phyloP scores from a whole-genome alignment of 2,797 vertebrate species.

The Chiloscyllium punctatum region DNA sequence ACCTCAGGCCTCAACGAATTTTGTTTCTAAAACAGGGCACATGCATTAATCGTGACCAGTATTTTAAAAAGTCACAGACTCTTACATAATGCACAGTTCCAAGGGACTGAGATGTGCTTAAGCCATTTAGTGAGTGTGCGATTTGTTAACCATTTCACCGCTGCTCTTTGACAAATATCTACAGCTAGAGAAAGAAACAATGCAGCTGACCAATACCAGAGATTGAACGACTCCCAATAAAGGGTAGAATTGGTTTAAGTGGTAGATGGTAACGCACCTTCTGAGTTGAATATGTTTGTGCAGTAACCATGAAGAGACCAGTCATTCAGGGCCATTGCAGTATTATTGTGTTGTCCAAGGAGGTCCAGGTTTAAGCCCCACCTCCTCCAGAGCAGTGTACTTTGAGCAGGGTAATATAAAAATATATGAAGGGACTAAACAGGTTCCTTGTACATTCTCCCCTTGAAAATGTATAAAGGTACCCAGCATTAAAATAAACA shows the following conservation, averaged over 20 bases:
- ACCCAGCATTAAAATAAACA: neutral
- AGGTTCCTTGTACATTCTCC: too few relatives aligned
- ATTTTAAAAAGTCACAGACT: constrained; percentile 2
- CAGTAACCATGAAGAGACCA: neutral
- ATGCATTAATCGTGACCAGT: constrained; percentile 18
- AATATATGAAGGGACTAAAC: too few relatives aligned
- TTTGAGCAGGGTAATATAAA: too few relatives aligned
- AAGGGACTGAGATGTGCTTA: neutral
- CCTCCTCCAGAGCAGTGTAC: too few relatives aligned
- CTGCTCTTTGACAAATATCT: neutral
- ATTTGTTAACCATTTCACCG: neutral
- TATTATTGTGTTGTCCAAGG: too few relatives aligned
- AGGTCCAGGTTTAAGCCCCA: too few relatives aligned
- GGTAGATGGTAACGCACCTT: neutral
- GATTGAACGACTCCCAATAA: neutral
- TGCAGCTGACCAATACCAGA: neutral
- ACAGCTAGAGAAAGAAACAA: neutral
- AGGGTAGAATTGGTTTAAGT: neutral
- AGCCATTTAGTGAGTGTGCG: neutral
- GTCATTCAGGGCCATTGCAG: too few relatives aligned
- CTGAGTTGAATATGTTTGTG: neutral
- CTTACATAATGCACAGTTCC: neutral
- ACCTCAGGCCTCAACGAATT: neutral
- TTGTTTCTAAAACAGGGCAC: neutral
- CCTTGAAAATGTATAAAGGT: neutral